Percentiles rank a stretch among this genome's conserved stretches.
Conservation (phyloP, 2,113 vertebrate species). For the Cyphomyrus plagiostoma region DNA sequence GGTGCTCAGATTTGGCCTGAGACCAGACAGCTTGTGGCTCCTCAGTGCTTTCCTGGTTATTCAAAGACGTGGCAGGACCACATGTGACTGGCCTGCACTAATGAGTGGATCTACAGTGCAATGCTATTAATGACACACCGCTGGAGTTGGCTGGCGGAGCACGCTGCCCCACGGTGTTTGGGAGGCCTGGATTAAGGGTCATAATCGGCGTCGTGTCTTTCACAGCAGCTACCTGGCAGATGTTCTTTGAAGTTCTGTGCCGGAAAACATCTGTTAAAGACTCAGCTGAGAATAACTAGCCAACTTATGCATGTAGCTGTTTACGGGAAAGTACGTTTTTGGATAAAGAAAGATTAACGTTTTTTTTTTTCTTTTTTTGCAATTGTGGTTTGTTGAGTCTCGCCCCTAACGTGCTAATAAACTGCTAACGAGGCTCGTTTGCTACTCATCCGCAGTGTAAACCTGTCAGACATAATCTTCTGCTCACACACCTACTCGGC, state of each 20-base stretch:
- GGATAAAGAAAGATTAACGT: background rate
- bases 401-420: slow-evolving; percentile 53
- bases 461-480: slow-evolving; percentile 27
- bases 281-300: slow-evolving; percentile 17
- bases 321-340: slow-evolving; percentile 11
- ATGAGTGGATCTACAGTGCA: background rate
- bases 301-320: slow-evolving; percentile 8
- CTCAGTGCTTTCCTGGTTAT: background rate
- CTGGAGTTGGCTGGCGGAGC: background rate
- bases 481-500: slow-evolving; percentile 33
- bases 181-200: slow-evolving; percentile 16
- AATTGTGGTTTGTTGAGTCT: slow-evolving; percentile 27
- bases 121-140: background rate
- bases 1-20: background rate
- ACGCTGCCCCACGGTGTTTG: background rate
- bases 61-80: background rate
- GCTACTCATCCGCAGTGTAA: slow-evolving; percentile 43
- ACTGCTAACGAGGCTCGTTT: slow-evolving; percentile 47
- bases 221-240: background rate
- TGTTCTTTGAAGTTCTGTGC: slow-evolving; percentile 25
- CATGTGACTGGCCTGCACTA: background rate
- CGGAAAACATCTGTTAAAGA: slow-evolving; percentile 24
- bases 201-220: slow-evolving; percentile 31
- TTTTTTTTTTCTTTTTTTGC: background rate
- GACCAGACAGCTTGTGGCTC: background rate